Percentiles rank a stretch among this genome's conserved stretches.
Evolutionary conservation across 2,888 invertebrate genomes (phyloP).

Genomic region (Agriopis marginaria): DNA sequence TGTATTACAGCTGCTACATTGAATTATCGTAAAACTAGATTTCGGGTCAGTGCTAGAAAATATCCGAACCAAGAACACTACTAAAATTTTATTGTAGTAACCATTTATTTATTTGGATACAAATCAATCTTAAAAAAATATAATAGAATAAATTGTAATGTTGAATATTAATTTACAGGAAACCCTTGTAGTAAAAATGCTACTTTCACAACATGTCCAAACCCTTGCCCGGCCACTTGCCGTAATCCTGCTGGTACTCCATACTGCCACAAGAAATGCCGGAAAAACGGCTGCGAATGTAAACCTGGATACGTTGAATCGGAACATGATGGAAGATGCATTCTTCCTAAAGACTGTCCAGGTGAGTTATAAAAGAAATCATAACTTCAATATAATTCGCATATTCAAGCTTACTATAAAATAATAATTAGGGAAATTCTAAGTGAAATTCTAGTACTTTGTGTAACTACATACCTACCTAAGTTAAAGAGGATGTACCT

Average conservation of each 20-base stretch:
- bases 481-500: too few relatives aligned
- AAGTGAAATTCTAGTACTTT: too few relatives aligned
- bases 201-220: conserved; percentile 38
- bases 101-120: too few relatives aligned
- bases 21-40: too few relatives aligned
- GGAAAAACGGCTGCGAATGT: conserved; percentile 53
- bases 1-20: too few relatives aligned
- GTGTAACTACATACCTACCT: too few relatives aligned
- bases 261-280: conserved; percentile 33
- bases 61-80: too few relatives aligned
- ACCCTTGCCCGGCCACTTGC: conserved; percentile 47
- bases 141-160: too few relatives aligned
- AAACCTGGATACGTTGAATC: conserved; percentile 49
- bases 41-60: too few relatives aligned
- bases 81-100: too few relatives aligned
- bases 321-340: conserved; percentile 46
- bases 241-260: conserved; percentile 39
- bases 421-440: too few relatives aligned
- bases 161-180: conserved; percentile 14
- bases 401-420: neutral
- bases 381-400: neutral
- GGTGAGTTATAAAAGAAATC: neutral
- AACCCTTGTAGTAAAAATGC: conserved; percentile 30
- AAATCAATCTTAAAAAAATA: too few relatives aligned
- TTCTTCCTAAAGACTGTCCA: conserved; percentile 49